Evolutionary conservation across 2,888 invertebrate species (phyloP), one percentile per base, ranked within the genome.

Genomic region (Romanomermis culicivorax): DNA sequence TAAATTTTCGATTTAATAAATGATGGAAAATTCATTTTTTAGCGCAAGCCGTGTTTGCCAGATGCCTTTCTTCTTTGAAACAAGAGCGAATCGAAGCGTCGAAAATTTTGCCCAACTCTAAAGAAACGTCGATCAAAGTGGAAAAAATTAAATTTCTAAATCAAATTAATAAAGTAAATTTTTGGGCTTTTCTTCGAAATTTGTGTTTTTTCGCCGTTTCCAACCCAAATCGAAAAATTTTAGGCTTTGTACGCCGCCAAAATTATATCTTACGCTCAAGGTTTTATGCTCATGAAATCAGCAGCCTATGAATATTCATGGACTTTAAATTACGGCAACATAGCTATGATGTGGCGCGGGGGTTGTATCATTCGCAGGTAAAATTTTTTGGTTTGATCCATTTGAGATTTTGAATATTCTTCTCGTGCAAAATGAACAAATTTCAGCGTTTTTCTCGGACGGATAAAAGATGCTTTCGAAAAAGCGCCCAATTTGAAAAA

Each of bases 281-380:
- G 75, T 24, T 76, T 75, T 61, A 75, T 75, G 74, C 63, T 75
- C 52, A 68, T 76, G 68, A 63, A 69, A 36, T 70, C 71, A 55
- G 70, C 69, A 2, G 91, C 91, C 17, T 80, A 80, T 68, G 79
- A 84, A 62, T 81, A 87, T 68, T 78, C 80, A 3, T 97, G 97
- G 97, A 81, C 85, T 59, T 75, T 97, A 58, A 95, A 97, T 74
- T 89, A 91, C 67, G 97, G 95, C 52, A 86, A 86, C 55, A 91
- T 97, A 60, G 95, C 97, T 1, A 75, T 97, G 47, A 97, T 97
- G 95, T 97, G 97, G 97, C 79, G 95, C 59, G 93, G 93, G 20
- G 95, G 95, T n/a, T 95, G 93, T 70, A 95, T 95, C 66, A 95
- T 91, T 67, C 77, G 93, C 69, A 86, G 85, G 81, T 77, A n/a